Evolutionary conservation across 1,140 invertebrate genomes (phyloP), one percentile per base, ranked within the genome.

Genomic region (Drosophila insularis): DNA sequence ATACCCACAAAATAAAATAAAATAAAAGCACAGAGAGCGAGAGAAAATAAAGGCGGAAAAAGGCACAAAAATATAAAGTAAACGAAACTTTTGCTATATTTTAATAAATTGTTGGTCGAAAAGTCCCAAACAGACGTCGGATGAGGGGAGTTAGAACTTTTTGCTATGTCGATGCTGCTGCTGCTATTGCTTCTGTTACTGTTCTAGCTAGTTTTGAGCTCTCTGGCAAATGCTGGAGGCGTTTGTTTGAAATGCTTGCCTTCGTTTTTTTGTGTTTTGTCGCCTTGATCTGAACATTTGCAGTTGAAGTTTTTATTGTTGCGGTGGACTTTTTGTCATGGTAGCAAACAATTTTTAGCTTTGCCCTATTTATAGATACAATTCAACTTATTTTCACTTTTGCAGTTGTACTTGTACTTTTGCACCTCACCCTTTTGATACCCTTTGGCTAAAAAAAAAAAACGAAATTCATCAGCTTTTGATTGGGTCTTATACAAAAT

Each of bases 101-200:
- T 68, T 72, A 46, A 63, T 67, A 74, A 67, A 74, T 67, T 68
- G 56, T 55, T 40, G 71, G 63, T 11, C 43, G 31, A 21, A 62
- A 68, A 74, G 71, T 74, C 71, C 56, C 35, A 74, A 74, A 74
- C 71, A 67, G 63, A 46, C 74, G 43, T 13, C 74, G 43, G 43
- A 27, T 27, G 5, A 3, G 14, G 43, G 17, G 14, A 43, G n/a
- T 7, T 4, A 43, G 40, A 74, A 74, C 72, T 74, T 74, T 74
- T 0, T 61, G 14, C 72, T 61, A 61, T 68, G 63, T 21, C 21
- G 21, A 27, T 4, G 31, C 7, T 32, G 1, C 31, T 32, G 31
- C 31, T 35, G 32, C 32, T 11, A 1, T 35, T 35, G 32, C 31
- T 23, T 31, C 39, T 4, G 32, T 40, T 64, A 58, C 11, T 37